Percentiles rank a stretch among this genome's conserved stretches.
Conservation (phyloP, 2,113 vertebrate species). For the Podilymbus podiceps region DNA sequence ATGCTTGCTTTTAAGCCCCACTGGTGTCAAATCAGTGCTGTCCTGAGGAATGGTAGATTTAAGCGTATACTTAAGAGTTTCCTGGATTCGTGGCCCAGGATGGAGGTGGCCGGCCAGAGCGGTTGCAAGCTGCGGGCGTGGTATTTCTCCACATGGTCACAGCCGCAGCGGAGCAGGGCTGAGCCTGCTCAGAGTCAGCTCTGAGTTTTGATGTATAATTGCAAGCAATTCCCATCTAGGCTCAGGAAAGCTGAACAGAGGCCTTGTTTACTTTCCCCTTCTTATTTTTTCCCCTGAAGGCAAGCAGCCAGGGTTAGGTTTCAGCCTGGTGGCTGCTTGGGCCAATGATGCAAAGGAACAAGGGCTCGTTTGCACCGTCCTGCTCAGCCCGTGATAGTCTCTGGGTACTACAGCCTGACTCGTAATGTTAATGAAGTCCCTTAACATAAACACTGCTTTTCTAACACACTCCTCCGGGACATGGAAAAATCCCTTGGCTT, state of each 20-base stretch:
- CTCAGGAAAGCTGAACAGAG: slow-evolving; percentile 8
- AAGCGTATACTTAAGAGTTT: not conserved
- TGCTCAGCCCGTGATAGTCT: not conserved
- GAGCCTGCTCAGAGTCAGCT: slow-evolving; percentile 13
- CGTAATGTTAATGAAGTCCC: slow-evolving; percentile 8
- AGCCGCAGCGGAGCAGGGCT: not conserved
- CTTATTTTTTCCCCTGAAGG: slow-evolving; percentile 7
- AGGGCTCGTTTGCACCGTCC: not conserved
- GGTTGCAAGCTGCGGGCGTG: not conserved
- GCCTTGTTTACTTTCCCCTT: slow-evolving; percentile 32
- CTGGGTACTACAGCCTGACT: not conserved
- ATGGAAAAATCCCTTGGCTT: not conserved
- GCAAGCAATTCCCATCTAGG: slow-evolving; percentile 33
- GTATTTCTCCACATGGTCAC: not conserved
- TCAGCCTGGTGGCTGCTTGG: slow-evolving; percentile 11
- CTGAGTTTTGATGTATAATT: slow-evolving; percentile 23
- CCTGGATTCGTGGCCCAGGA: not conserved
- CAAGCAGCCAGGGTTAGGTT: slow-evolving; percentile 32
- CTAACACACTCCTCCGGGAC: slow-evolving; percentile 14
- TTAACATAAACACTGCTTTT: slow-evolving; percentile 43
- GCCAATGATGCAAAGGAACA: slow-evolving; percentile 34
- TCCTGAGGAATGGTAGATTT: not conserved
- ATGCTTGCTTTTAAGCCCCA: slow-evolving; percentile 1
- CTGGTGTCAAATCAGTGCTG: not conserved
- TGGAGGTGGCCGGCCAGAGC: not conserved